Evolutionary conservation across 1,140 invertebrate genomes (phyloP).

Genomic region (Rhizoglyphus robini): DNA sequence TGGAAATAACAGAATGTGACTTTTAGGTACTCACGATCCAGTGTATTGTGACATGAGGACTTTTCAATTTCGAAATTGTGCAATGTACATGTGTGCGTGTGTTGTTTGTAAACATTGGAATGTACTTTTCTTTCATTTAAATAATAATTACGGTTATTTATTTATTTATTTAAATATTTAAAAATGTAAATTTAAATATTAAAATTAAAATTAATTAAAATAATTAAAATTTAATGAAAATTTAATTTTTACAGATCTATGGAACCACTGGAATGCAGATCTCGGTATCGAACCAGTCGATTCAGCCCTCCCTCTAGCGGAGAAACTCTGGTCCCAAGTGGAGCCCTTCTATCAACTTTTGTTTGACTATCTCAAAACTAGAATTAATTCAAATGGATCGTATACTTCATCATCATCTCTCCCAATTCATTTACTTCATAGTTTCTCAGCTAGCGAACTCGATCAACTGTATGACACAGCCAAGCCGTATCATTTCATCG

Average conservation of each 20-base stretch:
- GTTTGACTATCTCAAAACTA: background rate
- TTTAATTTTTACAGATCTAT: constrained; percentile 4
- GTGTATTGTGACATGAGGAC: no score
- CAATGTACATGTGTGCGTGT: no score
- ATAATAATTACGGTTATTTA: no score
- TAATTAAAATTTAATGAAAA: no score
- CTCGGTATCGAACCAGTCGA: background rate
- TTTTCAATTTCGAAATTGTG: no score
- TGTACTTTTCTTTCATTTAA: no score
- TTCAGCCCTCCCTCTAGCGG: background rate
- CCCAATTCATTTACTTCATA: background rate
- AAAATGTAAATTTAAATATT: no score
- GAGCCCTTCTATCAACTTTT: background rate
- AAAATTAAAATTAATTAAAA: no score
- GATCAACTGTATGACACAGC: background rate
- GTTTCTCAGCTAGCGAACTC: background rate
- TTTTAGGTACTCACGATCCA: no score
- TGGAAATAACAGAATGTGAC: no score
- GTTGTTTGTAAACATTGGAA: no score
- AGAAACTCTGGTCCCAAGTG: background rate
- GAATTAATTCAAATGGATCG: background rate
- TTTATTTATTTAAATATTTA: no score
- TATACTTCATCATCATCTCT: background rate
- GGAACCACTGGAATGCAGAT: background rate
- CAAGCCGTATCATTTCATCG: background rate